Evolutionary conservation across 1,140 invertebrate genomes (phyloP), one percentile per base, ranked within the genome.

Genomic region (Aphelenchoides avenae): DNA sequence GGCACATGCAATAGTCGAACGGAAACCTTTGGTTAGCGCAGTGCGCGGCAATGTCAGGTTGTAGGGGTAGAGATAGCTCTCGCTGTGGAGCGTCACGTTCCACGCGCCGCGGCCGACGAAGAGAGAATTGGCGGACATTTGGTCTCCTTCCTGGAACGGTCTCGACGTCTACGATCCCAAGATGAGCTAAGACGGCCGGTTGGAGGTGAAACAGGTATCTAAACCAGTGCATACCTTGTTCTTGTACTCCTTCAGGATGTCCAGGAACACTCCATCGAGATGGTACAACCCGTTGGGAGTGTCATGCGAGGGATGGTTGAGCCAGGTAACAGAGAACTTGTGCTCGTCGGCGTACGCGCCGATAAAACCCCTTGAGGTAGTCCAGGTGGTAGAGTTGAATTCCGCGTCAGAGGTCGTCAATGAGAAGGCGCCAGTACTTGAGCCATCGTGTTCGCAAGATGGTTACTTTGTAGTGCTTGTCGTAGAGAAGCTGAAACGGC

Each of bases 181-280:
- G 18, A 39, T 39, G 1, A 50, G 4, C 48, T 50, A 50, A 50
- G 53, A 3, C n/a, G n/a, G n/a, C n/a, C n/a, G n/a, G n/a, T n/a
- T n/a, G n/a, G n/a, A n/a, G n/a, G n/a, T n/a, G n/a, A n/a, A n/a
- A n/a, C n/a, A n/a, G n/a, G n/a, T n/a, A n/a, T n/a, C n/a, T n/a
- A n/a, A n/a, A n/a, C n/a, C n/a, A n/a, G n/a, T n/a, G n/a, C n/a
- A n/a, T n/a, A n/a, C n/a, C n/a, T n/a, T n/a, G n/a, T n/a, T n/a
- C n/a, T n/a, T n/a, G 13, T n/a, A 55, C 13, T 49, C 34, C 13
- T n/a, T n/a, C 47, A 36, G 34, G 34, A 36, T 11, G 11, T 13
- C n/a, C 13, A n/a, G n/a, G 11, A 13, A n/a, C 13, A 13, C 1
- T 39, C 24, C 24, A 18, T 39, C 15, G 24, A 18, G 24, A 3